Conservation (phyloP, 2,113 vertebrate species). For the Equus przewalskii region DNA sequence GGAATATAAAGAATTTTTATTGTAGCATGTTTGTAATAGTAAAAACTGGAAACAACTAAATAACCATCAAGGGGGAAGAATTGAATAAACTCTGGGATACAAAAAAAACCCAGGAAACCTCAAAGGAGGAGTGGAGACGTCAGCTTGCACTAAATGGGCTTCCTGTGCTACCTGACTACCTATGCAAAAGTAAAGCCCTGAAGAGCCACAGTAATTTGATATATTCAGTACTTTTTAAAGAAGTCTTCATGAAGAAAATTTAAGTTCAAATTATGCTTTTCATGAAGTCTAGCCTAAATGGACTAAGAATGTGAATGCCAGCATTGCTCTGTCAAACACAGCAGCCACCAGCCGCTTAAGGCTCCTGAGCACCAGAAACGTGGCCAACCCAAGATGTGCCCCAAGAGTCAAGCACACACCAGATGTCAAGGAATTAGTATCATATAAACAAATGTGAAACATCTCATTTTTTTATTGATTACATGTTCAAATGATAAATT, state of each 20-base stretch:
- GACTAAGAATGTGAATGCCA: background rate
- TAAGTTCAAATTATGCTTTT: background rate
- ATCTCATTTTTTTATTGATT: background rate
- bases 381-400: background rate
- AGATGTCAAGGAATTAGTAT: background rate
- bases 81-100: background rate
- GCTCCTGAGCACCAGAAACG: background rate
- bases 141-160: background rate
- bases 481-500: background rate
- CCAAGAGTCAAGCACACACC: background rate
- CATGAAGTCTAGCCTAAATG: background rate
- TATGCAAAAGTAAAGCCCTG: background rate
- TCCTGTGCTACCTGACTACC: background rate
- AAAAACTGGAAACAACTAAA: background rate
- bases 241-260: background rate
- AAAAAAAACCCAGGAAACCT: background rate
- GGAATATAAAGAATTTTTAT: background rate
- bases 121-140: background rate
- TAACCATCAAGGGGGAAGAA: background rate
- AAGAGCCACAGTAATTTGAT: background rate
- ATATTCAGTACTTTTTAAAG: background rate
- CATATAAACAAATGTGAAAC: background rate
- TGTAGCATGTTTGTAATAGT: background rate
- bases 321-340: rapidly evolving
- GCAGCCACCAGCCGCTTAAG: background rate